A percentile compares a stretch with the other conserved stretches of the same genome.
Conservation (phyloP, 2,113 vertebrate species). For the Kryptolebias marmoratus region DNA sequence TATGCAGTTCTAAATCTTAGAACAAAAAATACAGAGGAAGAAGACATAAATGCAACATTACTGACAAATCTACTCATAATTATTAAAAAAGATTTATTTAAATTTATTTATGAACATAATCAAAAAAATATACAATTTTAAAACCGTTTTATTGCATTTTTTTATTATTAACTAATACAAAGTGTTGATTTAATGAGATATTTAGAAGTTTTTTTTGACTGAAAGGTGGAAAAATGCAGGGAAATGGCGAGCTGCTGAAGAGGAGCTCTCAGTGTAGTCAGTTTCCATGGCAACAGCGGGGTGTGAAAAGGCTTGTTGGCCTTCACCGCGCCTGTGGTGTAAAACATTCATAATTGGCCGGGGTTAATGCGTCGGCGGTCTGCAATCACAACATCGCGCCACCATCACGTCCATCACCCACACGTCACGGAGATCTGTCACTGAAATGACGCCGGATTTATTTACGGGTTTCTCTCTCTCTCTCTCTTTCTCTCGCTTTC, state of each 20-base stretch:
- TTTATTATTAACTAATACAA: background rate
- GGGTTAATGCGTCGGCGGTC: slow-evolving; percentile 76
- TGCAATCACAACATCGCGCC: slow-evolving; percentile 65
- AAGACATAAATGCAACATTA: slow-evolving; percentile 3
- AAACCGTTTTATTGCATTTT: background rate
- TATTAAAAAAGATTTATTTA: background rate
- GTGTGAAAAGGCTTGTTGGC: slow-evolving; percentile 69
- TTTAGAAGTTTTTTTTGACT: slow-evolving; percentile 7
- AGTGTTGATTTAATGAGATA: background rate
- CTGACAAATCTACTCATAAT: background rate
- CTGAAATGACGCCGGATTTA: slow-evolving; percentile 59
- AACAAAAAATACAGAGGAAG: background rate
- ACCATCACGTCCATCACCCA: slow-evolving; percentile 68
- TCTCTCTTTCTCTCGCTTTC: background rate
- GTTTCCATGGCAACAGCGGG: slow-evolving; percentile 78
- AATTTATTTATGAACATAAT: background rate
- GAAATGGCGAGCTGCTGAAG: slow-evolving; percentile 29
- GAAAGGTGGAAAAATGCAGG: slow-evolving; percentile 41
- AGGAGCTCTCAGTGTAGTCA: slow-evolving; percentile 55
- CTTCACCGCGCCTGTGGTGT: slow-evolving; percentile 66
- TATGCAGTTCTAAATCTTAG: background rate
- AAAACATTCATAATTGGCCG: slow-evolving; percentile 76
- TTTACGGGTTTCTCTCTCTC: slow-evolving; percentile 52
- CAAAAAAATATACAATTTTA: no score
- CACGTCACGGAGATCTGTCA: slow-evolving; percentile 55